These are phyloP conservation scores for Seriola aureovittata DNA, from an alignment of 2,113 vertebrate species.

Conservation along the genomic window DNA sequence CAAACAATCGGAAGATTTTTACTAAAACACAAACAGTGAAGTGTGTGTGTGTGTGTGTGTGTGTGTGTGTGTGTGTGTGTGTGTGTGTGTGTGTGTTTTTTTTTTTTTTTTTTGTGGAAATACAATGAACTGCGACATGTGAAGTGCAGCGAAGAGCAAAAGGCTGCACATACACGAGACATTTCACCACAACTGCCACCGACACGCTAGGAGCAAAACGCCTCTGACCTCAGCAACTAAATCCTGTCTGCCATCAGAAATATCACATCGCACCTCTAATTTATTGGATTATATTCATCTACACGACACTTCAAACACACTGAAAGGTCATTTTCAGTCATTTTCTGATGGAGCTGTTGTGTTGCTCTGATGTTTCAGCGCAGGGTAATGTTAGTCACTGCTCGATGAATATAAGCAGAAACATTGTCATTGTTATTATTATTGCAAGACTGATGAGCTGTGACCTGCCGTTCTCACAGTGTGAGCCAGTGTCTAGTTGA, in stretches of 20 bases:
- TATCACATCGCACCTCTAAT: conserved; percentile 4
- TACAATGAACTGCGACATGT: neutral
- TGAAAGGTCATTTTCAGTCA: neutral
- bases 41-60: too few species aligned
- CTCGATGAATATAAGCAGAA: neutral
- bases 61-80: too few species aligned
- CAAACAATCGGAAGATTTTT: neutral
- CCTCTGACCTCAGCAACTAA: conserved; percentile 1
- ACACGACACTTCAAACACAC: neutral
- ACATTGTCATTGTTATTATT: neutral
- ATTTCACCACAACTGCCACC: conserved; percentile 33
- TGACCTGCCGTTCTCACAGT: neutral
- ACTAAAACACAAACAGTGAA: neutral
- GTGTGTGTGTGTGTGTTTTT: too few species aligned
- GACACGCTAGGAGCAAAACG: conserved; percentile 15
- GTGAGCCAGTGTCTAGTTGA: conserved; percentile 18
- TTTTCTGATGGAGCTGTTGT: neutral
- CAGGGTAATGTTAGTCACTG: neutral
- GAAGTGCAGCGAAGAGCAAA: conserved; percentile 1
- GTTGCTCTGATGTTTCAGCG: neutral
- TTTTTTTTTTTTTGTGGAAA: neutral
- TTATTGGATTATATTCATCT: neutral
- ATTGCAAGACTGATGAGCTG: neutral
- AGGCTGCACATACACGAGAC: conserved; percentile 10
- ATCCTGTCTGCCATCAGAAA: conserved; percentile 10